These are phyloP conservation scores for Oophaga sylvatica DNA, from an alignment of 2,797 vertebrate species.

Conservation along the genomic window DNA sequence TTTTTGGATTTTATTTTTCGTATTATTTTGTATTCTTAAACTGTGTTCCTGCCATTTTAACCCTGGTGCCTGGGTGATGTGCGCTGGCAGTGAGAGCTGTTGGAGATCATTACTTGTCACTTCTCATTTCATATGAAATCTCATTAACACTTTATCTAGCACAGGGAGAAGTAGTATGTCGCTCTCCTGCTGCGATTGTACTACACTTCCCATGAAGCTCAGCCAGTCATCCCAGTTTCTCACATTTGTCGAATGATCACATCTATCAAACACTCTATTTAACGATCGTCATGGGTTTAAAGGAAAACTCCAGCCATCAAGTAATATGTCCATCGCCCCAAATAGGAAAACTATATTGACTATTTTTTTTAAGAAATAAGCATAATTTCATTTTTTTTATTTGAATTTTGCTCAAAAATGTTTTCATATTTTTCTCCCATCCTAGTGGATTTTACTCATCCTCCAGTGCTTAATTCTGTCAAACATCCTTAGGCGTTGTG, in stretches of 20 bases:
- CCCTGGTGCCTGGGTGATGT: neutral
- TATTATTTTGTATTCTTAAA: neutral
- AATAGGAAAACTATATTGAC: neutral
- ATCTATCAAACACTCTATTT: neutral
- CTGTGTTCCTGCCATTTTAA: neutral
- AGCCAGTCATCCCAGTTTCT: neutral
- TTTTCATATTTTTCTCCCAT: too few species aligned
- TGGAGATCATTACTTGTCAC: constrained; percentile 35
- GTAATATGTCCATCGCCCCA: neutral
- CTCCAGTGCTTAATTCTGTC: neutral
- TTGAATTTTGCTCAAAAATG: too few species aligned
- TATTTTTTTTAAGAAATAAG: too few species aligned
- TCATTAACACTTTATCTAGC: constrained; percentile 21
- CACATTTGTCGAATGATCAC: neutral
- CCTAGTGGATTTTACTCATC: neutral
- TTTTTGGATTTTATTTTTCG: neutral
- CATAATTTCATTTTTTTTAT: too few species aligned
- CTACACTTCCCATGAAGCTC: constrained; percentile 26
- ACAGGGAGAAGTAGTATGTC: neutral
- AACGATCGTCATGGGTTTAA: neutral
- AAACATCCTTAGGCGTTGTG: neutral
- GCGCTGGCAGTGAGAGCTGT: neutral
- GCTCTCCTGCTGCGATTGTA: neutral
- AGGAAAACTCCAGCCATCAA: neutral
- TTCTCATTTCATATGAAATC: constrained; percentile 1